These are phyloP conservation scores for Ibidorhyncha struthersii DNA, from an alignment of 2,113 vertebrate species.

Conservation along the genomic window DNA sequence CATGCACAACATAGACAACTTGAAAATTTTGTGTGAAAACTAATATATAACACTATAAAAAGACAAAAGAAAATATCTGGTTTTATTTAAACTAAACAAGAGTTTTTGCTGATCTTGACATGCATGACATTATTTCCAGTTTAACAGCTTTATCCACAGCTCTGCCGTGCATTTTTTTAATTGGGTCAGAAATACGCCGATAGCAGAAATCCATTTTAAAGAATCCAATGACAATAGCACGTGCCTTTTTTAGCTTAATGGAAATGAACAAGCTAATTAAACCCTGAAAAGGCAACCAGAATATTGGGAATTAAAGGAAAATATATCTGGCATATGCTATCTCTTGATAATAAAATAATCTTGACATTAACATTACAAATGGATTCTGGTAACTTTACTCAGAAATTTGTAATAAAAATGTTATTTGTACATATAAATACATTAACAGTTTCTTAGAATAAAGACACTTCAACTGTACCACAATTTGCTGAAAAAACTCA, in stretches of 20 bases:
- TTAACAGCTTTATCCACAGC: slow-evolving; percentile 47
- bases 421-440: not conserved
- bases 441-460: not conserved
- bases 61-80: not conserved
- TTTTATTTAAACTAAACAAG: not conserved
- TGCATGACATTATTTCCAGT: slow-evolving; percentile 46
- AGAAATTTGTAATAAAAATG: not conserved
- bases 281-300: not conserved
- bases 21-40: not conserved
- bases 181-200: slow-evolving; percentile 67
- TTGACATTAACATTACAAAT: not conserved
- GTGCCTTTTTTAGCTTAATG: slow-evolving; percentile 49
- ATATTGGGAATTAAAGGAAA: slow-evolving; percentile 28
- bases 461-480: not conserved
- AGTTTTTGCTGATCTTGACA: not conserved
- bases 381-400: not conserved
- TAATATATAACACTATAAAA: not conserved
- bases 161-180: slow-evolving; percentile 44
- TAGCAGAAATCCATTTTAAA: slow-evolving; percentile 71
- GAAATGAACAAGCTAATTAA: slow-evolving; percentile 55
- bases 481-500: not conserved
- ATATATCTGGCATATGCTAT: not conserved
- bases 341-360: not conserved
- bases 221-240: slow-evolving; percentile 42
- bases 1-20: not conserved